phyloP scores from a whole-genome alignment of 2,888 invertebrate genomes.

The Didymodactylos carnosus region DNA sequence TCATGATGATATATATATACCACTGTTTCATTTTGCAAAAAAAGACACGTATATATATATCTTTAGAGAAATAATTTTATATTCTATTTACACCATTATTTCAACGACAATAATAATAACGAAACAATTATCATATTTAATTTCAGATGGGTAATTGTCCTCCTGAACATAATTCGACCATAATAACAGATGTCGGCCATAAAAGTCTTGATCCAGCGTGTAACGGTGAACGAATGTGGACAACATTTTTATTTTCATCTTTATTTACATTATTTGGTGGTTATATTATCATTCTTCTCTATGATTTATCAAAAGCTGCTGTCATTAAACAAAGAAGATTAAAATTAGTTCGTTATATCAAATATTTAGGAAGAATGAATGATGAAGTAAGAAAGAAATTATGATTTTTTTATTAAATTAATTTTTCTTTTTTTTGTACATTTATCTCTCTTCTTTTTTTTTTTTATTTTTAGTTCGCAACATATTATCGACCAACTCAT shows the following conservation, averaged over 20 bases:
- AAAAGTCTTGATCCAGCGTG: slow-evolving; percentile 11
- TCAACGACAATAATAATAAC: too few species aligned
- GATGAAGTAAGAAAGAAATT: not conserved
- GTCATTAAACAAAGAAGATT: not conserved
- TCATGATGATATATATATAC: too few species aligned
- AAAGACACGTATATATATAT: too few species aligned
- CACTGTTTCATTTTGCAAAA: too few species aligned
- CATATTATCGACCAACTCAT: too few species aligned
- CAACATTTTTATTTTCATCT: slow-evolving; percentile 9
- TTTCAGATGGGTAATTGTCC: not conserved
- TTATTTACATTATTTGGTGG: slow-evolving; percentile 6
- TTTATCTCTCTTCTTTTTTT: not conserved
- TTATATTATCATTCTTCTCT: slow-evolving; percentile 2
- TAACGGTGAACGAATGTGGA: slow-evolving; percentile 10
- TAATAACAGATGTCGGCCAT: not conserved
- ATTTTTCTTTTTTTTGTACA: not conserved
- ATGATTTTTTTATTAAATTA: too few species aligned
- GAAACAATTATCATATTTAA: too few species aligned
- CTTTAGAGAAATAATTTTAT: too few species aligned
- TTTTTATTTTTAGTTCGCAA: not conserved
- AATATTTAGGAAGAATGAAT: not conserved
- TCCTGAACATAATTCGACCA: too few species aligned
- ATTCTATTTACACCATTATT: too few species aligned
- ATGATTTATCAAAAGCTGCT: not conserved
- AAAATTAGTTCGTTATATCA: not conserved